Base-by-base conservation (phyloP, 2,888 invertebrate genomes). In the Caenorhabditis sp. region DNA sequence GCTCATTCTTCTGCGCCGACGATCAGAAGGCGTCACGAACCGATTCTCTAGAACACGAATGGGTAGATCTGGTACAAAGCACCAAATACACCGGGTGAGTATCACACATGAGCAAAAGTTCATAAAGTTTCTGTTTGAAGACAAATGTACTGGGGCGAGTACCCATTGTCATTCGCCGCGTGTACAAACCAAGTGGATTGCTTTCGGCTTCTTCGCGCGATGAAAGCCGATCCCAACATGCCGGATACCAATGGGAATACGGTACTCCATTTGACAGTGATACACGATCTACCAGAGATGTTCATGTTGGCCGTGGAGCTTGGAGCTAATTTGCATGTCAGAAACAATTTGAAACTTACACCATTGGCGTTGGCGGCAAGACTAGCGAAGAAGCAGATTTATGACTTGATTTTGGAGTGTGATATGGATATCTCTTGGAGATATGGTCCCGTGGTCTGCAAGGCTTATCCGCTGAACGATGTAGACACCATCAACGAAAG, bases 61-160 rank as follows among this genome's bases (percentile, higher is more conserved):
- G 95, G 95, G 96, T 97, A 44, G 95, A 95, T 89, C 95, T 97
- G 0, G 94, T 95, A 85, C 94, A 95, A 0, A 94, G 95, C 86
- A 96, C 96, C 0, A 96, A 96, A 93, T 97, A 96, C 91, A 94
- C 95, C 88, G 96, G 96, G 95, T 96, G 41, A 47, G 47, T 47
- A 47, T 54, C 54, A 54, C 24, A 24, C 26, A 22, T 54, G 38
- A 54, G n/a, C 51, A 38, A 38, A 68, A 54, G 68, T 54, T 68
- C 68, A 68, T 68, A 58, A 58, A 64, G 49, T 44, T 28, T 56
- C 22, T 69, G 28, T n/a, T 68, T 83, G 22, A 92, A 96, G 97
- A 7, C 97, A 97, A 93, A 97, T 97, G 1, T 99, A 99, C 92
- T 98, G 98, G 97, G 98, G 98, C 24, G 98, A 99, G 93, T 98